Base-by-base conservation (phyloP, 2,797 vertebrate genomes). In the Amniataba percoides region DNA sequence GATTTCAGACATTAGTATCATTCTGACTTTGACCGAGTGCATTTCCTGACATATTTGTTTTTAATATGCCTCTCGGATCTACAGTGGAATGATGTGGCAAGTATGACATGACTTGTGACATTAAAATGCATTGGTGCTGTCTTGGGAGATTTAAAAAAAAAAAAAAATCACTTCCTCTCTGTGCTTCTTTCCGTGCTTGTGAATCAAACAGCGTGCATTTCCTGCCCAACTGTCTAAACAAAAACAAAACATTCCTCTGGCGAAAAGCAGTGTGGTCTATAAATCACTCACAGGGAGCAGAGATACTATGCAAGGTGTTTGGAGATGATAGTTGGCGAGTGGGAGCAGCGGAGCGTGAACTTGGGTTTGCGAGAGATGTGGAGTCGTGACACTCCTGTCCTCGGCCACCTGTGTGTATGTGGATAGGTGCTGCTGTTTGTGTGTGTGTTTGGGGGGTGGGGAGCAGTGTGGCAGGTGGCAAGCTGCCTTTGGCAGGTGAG, bases 301-400 rank as follows among this genome's bases (percentile, higher is more conserved):
- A 83, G 87, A 92, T 92, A 89, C 76, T 55, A 77, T 78, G 87
- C 88, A 91, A 94, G 92, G 93, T 95, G 92, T 93, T 91, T 85
- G 88, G 77, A 85, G 81, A 93, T 91, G 92, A 94, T 94, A 91
- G 89, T 88, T 92, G 86, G 90, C 87, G 64, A 74, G 87, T 84
- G 80, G 60, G 85, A 87, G 92, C 78, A 85, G 82, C 84, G 75
- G 90, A 93, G 89, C 85, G 46, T 92, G 89, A 94, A 90, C 88
- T 82, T 73, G 49, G 84, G 74, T 81, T 84, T 85, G 89, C 68
- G 31, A 68, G 85, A 78, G 77, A 84, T 86, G 88, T 77, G 74
- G 83, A 86, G 85, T 90, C 81, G 68, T 92, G 93, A 92, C 89
- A 90, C 79, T 75, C 34, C 70, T 90, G 88, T 92, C 88, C 89